Base-by-base conservation (phyloP, 2,888 invertebrate species). In the Cactoblastis cactorum region DNA sequence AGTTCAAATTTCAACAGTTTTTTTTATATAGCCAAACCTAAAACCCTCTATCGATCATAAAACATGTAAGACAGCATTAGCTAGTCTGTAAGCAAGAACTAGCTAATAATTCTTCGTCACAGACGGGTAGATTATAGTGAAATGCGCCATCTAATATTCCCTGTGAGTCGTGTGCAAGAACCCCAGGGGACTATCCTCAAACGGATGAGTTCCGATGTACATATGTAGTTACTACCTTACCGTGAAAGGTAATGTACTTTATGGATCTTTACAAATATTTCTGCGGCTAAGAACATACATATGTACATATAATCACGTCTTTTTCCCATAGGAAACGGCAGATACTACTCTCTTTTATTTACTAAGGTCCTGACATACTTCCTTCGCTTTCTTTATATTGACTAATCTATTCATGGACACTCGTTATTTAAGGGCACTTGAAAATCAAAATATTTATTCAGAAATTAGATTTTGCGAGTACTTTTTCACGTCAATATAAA, bases 111-210 rank as follows among this genome's bases (percentile, higher is more conserved):
- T 41, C 41, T 15, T 14, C 24, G 11, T 12, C 32, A 19, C 14
- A 41, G 17, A 18, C 46, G 24, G 34, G 51, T 72, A 77, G 77
- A 80, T 82, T 80, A 80, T 77, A 67, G 70, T 67, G 76, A 77
- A 81, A 78, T 77, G 80, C 79, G 74, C 63, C 80, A 88, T 88
- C 75, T 83, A 80, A 82, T 81, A 88, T 88, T 88, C 88, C 56
- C 75, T 88, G 67, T 88, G 87, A 80, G 65, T 69, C 69, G 60
- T 58, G 45, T 45, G 52, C 54, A 49, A n/a, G n/a, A n/a, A n/a
- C n/a, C 52, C 52, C 18, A 48, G 35, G 64, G 53, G 52, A 24
- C 37, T 61, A 65, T 58, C 50, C 38, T 35, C 39, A 45, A 49
- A 51, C 54, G 33, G 51, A 53, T 17, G 43, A 43, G 43, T 28